Evolutionary conservation across 2,888 invertebrate genomes (phyloP).

Genomic region (Spodoptera littoralis): DNA sequence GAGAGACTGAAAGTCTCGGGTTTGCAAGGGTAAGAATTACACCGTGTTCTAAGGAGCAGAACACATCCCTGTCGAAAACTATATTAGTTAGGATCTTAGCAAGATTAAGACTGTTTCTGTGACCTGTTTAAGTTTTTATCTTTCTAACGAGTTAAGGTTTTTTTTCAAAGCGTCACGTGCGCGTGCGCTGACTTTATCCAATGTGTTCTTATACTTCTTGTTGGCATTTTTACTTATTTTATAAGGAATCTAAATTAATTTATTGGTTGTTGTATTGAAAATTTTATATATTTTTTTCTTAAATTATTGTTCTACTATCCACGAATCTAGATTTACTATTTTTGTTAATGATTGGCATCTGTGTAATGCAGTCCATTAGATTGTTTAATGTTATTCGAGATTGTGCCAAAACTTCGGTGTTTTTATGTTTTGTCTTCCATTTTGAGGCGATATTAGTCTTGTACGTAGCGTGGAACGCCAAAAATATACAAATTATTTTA

Average conservation of each 20-base stretch:
- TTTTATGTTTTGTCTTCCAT: conserved; percentile 59
- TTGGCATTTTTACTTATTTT: conserved; percentile 89
- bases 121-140: conserved; percentile 89
- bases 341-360: conserved; percentile 82
- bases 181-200: conserved; percentile 76
- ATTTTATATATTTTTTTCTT: conserved; percentile 83
- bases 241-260: conserved; percentile 89
- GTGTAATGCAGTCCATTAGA: conserved; percentile 83
- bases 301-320: conserved; percentile 84
- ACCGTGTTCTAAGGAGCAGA: conserved; percentile 87
- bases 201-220: conserved; percentile 89
- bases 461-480: conserved; percentile 58
- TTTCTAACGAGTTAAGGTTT: conserved; percentile 83
- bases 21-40: conserved; percentile 77
- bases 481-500: conserved; percentile 55
- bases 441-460: conserved; percentile 45
- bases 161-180: conserved; percentile 65
- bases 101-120: conserved; percentile 89
- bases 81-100: conserved; percentile 88
- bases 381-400: conserved; percentile 60
- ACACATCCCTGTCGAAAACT: conserved; percentile 88
- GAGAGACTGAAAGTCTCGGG: conserved; percentile 68
- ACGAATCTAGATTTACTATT: conserved; percentile 69
- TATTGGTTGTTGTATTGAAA: conserved; percentile 88
- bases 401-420: conserved; percentile 75